Conservation (phyloP, 2,888 invertebrate genomes). For the Ectobius pallidus region DNA sequence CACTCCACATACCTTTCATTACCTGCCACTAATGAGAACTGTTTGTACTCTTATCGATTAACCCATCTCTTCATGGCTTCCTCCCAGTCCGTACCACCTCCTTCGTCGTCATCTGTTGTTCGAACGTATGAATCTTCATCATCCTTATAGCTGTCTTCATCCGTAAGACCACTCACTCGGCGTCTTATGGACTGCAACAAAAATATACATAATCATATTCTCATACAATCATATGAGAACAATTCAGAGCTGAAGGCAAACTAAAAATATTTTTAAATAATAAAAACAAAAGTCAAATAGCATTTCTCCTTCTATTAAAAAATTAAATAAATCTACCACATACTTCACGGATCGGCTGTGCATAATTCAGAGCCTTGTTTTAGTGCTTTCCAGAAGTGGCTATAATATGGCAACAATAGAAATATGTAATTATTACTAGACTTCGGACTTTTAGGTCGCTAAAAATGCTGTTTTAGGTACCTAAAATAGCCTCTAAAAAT, state of each 20-base stretch:
- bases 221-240: not conserved
- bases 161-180: slow-evolving; percentile 49
- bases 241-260: too few relatives aligned
- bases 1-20: too few relatives aligned
- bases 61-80: slow-evolving; percentile 71
- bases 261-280: not conserved
- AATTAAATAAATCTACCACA: not conserved
- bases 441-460: too few relatives aligned
- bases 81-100: slow-evolving; percentile 60
- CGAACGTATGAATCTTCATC: slow-evolving; percentile 55
- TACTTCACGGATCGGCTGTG: too few relatives aligned
- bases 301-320: not conserved
- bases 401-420: too few relatives aligned
- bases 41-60: slow-evolving; percentile 61
- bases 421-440: too few relatives aligned
- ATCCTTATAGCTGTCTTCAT: slow-evolving; percentile 44
- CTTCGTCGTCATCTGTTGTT: slow-evolving; percentile 48
- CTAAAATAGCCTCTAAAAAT: too few relatives aligned
- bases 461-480: too few relatives aligned
- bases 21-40: too few relatives aligned
- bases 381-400: too few relatives aligned
- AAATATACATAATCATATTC: not conserved
- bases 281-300: not conserved
- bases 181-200: slow-evolving; percentile 35
- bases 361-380: too few relatives aligned